These are phyloP conservation scores for Salpingus planirostris DNA, from an alignment of 2,888 invertebrate genomes.

Conservation along the genomic window DNA sequence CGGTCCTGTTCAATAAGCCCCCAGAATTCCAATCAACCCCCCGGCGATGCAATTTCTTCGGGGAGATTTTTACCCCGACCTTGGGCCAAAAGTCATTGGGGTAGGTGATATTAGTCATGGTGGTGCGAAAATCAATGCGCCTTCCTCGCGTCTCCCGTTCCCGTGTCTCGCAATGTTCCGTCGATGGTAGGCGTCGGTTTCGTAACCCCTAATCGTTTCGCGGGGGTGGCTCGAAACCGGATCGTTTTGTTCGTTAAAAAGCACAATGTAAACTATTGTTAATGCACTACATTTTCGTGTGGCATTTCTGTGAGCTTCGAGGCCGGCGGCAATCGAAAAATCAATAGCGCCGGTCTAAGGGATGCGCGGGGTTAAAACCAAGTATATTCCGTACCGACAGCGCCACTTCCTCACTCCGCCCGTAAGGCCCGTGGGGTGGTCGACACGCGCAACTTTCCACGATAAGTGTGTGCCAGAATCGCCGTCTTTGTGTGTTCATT, in stretches of 20 bases:
- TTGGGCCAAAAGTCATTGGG: constrained; percentile 8
- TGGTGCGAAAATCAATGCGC: constrained; percentile 8
- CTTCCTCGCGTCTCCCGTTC: not conserved
- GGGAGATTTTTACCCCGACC: constrained; percentile 8
- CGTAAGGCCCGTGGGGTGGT: constrained; percentile 17
- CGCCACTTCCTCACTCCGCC: constrained; percentile 19
- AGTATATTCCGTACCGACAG: constrained; percentile 15
- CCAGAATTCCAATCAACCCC: no score
- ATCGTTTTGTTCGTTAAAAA: no score
- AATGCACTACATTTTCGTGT: constrained; percentile 12
- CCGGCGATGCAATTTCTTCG: no score
- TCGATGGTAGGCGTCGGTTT: no score
- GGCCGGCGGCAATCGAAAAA: constrained; percentile 26
- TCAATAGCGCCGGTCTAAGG: constrained; percentile 29
- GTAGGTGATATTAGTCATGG: constrained; percentile 10
- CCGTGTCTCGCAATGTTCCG: no score
- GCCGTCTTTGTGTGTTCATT: not conserved
- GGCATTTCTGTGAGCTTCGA: constrained; percentile 25
- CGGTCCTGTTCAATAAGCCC: no score
- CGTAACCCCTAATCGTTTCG: no score
- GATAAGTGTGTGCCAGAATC: constrained; percentile 16
- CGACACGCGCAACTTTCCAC: constrained; percentile 14
- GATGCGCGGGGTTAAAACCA: constrained; percentile 23
- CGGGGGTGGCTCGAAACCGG: no score
- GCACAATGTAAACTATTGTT: no score